Base-by-base conservation (phyloP, 2,888 invertebrate species). In the Pachymerium ferrugineum region DNA sequence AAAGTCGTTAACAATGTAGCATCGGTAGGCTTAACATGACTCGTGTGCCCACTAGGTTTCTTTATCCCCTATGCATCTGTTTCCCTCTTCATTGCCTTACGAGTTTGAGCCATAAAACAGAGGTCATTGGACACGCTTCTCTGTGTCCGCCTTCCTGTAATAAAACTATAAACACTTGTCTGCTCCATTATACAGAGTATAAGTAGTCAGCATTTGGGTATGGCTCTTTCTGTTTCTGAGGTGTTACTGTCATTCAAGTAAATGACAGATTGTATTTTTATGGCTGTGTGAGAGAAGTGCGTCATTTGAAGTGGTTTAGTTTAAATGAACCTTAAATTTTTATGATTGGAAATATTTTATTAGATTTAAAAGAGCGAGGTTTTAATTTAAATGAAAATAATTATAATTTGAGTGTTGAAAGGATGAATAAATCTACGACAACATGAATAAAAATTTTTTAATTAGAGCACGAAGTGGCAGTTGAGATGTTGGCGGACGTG, bases 91-190 rank as follows among this genome's bases (percentile, higher is more conserved):
- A n/a, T n/a, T n/a, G n/a, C n/a, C n/a, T 62, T 28, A 28, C 62
- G 28, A 62, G 25, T 62, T 28, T 62, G 70, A 42, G 71, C 42
- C 71, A 35, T 71, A 71, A 71, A 71, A 42, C 71, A 71, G 29
- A 72, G 62, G 72, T 73, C 73, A 73, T 73, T 68, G 67, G 73
- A 62, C 73, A 68, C 68, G 73, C 68, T 68, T 62, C 68, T 33
- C 68, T 33, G 68, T 35, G 33, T 31, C 33, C 73, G 33, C 68
- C 68, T 73, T 73, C 67, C 67, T 68, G 73, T 35, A 62, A 73
- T 73, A 73, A 73, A 62, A 73, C 33, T 35, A 35, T 73, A 73
- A 73, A 73, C 73, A 73, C 72, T 71, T 28, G 70, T 69, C 31
- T 30, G 30, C 70, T 33, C 62, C 5, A 62, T 62, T 62, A 28